These are phyloP conservation scores for Oryzias melastigma DNA, from an alignment of 2,113 vertebrate species.

Conservation along the genomic window DNA sequence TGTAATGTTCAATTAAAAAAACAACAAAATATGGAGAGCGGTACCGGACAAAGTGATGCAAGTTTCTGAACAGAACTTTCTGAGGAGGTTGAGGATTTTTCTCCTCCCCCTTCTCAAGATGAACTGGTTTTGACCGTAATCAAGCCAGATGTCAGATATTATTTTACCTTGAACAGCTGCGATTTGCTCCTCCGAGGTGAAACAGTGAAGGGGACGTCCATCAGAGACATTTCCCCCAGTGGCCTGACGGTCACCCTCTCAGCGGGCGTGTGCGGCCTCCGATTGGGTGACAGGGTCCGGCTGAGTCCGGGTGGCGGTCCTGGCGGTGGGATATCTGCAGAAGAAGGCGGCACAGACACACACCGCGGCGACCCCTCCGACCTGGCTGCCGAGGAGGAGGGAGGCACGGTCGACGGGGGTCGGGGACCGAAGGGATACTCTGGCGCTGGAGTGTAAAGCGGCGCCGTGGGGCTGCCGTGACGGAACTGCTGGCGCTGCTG, in stretches of 20 bases:
- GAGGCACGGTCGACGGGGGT: conserved; percentile 80
- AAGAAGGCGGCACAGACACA: conserved; percentile 85
- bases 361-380: conserved; percentile 61
- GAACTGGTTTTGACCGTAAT: too few species aligned
- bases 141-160: too few species aligned
- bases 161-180: conserved; percentile 82
- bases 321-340: conserved; percentile 85
- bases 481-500: conserved; percentile 95
- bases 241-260: conserved; percentile 88
- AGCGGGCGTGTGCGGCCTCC: conserved; percentile 89
- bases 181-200: conserved; percentile 83
- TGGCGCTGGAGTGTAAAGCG: conserved; percentile 81
- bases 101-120: too few species aligned
- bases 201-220: conserved; percentile 78
- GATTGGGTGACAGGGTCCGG: conserved; percentile 72
- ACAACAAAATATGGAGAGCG: too few species aligned
- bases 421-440: conserved; percentile 80
- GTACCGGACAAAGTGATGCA: too few species aligned
- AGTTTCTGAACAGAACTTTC: too few species aligned
- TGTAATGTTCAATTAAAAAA: too few species aligned
- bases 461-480: conserved; percentile 91
- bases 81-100: too few species aligned
- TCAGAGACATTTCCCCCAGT: conserved; percentile 67
- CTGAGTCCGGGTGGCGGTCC: conserved; percentile 72
- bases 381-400: conserved; percentile 37